Base-by-base conservation (phyloP, 2,888 invertebrate genomes). In the Celastrina argiolus region DNA sequence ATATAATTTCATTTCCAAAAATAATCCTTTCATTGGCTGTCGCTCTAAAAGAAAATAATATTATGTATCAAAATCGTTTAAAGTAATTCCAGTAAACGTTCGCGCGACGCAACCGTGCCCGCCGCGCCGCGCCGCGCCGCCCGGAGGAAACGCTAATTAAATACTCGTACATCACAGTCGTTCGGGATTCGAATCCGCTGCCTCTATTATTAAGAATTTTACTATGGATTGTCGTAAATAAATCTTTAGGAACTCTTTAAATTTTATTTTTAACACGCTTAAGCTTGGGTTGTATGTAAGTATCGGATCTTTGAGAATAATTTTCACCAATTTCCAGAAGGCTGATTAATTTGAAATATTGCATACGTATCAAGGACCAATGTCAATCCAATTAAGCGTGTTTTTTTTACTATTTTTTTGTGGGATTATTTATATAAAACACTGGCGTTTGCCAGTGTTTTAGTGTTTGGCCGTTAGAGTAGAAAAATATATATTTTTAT, bases 91-190 rank as follows among this genome's bases (percentile, higher is more conserved):
- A 73, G 73, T 74, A 72, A 73, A 73, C 68, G 71, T 70, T 67
- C 63, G 56, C 59, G 69, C 68, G 68, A 70, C 70, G 71, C 56
- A 12, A 56, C 56, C 28, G 56, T 56, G 36, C 51, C 18, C 16
- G 45, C 16, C 14, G 16, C 39, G 41, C n/a, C 45, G 45, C 18
- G 42, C 18, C 18, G 45, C 36, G 65, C 71, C 71, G 71, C 68
- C 72, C 58, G 72, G 71, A 75, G 89, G 88, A 89, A 87, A 84
- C 84, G 81, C 85, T 87, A 86, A 90, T 90, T 90, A 89, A 90
- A 90, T 84, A 82, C 75, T 82, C 82, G 84, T 90, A 85, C 83
- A 87, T 89, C 88, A 88, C 80, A 74, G 77, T 76, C 79, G 73
- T 70, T 72, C 72, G 74, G 72, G 76, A 75, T 70, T 74, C 73